Evolutionary conservation across 2,888 invertebrate species (phyloP).

Genomic region (Graphium colonna): DNA sequence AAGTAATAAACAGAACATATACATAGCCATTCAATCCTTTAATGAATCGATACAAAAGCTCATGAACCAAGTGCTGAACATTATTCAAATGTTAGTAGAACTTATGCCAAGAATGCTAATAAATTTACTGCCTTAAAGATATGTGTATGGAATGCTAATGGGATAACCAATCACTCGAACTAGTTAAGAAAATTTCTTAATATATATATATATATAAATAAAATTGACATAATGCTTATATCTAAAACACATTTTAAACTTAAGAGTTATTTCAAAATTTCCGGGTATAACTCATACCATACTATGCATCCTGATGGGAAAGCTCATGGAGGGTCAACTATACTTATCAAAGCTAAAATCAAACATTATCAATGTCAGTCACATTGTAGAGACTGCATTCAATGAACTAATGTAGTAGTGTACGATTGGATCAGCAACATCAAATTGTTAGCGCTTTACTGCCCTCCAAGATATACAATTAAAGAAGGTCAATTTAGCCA

Average conservation of each 20-base stretch:
- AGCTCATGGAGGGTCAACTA: slow-evolving; percentile 29
- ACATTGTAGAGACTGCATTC: slow-evolving; percentile 23
- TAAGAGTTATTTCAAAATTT: slow-evolving; percentile 19
- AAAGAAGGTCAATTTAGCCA: slow-evolving; percentile 15
- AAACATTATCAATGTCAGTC: slow-evolving; percentile 9
- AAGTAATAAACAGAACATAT: too few species aligned
- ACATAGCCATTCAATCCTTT: too few species aligned
- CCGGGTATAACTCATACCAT: slow-evolving; percentile 35
- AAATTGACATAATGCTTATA: slow-evolving; percentile 17
- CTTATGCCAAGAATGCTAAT: slow-evolving; percentile 18
- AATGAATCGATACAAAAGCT: too few species aligned
- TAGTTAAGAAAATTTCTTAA: slow-evolving; percentile 24
- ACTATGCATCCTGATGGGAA: slow-evolving; percentile 30
- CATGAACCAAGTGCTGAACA: too few species aligned
- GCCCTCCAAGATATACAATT: slow-evolving; percentile 17
- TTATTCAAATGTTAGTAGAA: slow-evolving; percentile 22
- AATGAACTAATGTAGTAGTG: slow-evolving; percentile 27
- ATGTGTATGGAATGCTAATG: slow-evolving; percentile 26
- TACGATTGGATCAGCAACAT: slow-evolving; percentile 10
- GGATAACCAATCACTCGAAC: slow-evolving; percentile 22
- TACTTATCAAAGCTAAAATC: too few species aligned
- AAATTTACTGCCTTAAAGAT: slow-evolving; percentile 14
- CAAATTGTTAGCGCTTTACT: slow-evolving; percentile 22
- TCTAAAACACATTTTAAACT: slow-evolving; percentile 25
- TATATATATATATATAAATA: too few species aligned